Evolutionary conservation across 2,113 vertebrate genomes (phyloP).

Genomic region (Onychostoma macrolepis): DNA sequence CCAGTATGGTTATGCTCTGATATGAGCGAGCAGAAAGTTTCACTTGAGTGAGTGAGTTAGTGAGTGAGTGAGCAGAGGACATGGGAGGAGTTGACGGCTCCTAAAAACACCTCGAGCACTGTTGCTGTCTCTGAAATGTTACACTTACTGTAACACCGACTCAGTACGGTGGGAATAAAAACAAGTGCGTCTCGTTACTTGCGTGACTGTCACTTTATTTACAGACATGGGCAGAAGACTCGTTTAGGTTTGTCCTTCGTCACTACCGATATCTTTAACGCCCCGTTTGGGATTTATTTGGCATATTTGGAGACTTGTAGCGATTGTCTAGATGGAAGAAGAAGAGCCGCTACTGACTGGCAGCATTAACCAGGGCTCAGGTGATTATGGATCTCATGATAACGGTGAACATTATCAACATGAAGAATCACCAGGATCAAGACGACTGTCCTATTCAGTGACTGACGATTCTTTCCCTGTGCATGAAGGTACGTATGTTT

Average conservation of each 20-base stretch:
- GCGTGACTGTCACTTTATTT: not conserved
- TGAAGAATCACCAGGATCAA: not conserved
- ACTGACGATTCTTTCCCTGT: constrained; percentile 23
- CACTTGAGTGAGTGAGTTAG: not conserved
- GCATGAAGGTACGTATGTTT: constrained; percentile 61
- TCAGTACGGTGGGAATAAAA: not conserved
- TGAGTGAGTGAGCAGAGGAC: not conserved
- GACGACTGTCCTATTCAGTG: constrained; percentile 51
- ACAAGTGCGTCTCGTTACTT: not conserved
- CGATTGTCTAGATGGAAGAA: constrained; percentile 67
- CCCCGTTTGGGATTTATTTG: not conserved
- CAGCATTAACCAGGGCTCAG: constrained; percentile 22
- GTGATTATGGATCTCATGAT: constrained; percentile 59
- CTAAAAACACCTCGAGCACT: not conserved
- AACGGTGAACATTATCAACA: not conserved
- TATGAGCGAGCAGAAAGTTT: not conserved
- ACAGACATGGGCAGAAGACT: not conserved
- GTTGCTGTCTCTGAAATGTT: not conserved
- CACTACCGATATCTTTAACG: not conserved
- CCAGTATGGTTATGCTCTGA: not conserved
- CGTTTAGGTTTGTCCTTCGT: constrained; percentile 5
- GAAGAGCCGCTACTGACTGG: constrained; percentile 66
- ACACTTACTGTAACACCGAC: not conserved
- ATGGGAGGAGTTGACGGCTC: constrained; percentile 47
- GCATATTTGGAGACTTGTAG: not conserved